A percentile compares a stretch with the other conserved stretches of the same genome.
phyloP scores from a whole-genome alignment of 2,797 vertebrate genomes.

The Pampus argenteus region DNA sequence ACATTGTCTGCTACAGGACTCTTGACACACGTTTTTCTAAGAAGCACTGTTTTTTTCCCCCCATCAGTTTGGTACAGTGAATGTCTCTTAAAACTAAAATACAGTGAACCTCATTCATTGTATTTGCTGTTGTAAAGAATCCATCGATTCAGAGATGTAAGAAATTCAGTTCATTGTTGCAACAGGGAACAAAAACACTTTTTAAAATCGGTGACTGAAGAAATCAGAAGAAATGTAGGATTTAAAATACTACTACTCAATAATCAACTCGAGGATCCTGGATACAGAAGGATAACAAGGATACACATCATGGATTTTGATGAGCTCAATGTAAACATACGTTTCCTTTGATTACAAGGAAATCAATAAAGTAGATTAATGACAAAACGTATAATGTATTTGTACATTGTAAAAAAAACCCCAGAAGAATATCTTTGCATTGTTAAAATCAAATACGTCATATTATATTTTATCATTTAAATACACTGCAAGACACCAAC shows the following conservation, averaged over 20 bases:
- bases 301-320: neutral
- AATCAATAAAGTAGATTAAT: neutral
- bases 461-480: neutral
- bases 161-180: neutral
- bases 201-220: too few species aligned
- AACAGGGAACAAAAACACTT: neutral
- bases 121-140: neutral
- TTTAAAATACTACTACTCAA: neutral
- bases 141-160: neutral
- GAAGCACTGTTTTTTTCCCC: neutral
- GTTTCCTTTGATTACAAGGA: too few species aligned
- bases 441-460: neutral
- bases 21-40: neutral
- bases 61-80: too few species aligned
- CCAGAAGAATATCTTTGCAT: too few species aligned
- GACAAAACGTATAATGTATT: too few species aligned
- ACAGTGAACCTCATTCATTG: neutral
- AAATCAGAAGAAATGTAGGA: too few species aligned
- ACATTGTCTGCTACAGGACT: neutral
- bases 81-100: neutral
- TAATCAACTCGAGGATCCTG: neutral
- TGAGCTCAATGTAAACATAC: too few species aligned
- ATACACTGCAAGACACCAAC: neutral
- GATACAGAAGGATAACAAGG: neutral
- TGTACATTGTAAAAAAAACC: neutral